Evolutionary conservation across 1,140 invertebrate genomes (phyloP).

Genomic region (Triops cancriformis): DNA sequence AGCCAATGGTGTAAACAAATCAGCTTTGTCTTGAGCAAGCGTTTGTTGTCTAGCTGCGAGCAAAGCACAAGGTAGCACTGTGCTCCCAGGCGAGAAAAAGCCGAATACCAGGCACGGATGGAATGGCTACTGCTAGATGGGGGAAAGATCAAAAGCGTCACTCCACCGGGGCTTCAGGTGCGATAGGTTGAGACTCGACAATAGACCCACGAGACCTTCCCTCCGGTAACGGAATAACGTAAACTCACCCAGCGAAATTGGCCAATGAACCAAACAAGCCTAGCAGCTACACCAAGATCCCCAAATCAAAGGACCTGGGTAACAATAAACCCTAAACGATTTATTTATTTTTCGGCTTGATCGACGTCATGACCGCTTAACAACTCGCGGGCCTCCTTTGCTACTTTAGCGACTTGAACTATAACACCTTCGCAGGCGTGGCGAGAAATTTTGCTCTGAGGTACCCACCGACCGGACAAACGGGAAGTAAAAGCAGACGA

Average conservation of each 20-base stretch:
- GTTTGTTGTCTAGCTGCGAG: not conserved
- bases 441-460: not conserved
- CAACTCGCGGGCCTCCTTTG: too few species aligned
- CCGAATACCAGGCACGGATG: not conserved
- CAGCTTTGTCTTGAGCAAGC: not conserved
- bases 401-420: too few species aligned
- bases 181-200: not conserved
- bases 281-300: not conserved
- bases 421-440: not conserved
- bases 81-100: not conserved
- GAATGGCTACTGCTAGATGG: not conserved
- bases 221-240: not conserved
- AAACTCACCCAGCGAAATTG: not conserved
- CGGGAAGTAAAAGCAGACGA: not conserved
- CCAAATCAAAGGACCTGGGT: too few species aligned
- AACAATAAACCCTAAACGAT: too few species aligned
- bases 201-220: constrained; percentile 12
- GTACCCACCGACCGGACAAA: not conserved
- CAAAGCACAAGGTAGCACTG: not conserved
- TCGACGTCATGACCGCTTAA: too few species aligned
- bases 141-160: not conserved
- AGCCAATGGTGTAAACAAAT: not conserved
- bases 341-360: too few species aligned
- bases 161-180: not conserved
- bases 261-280: not conserved